Conservation (phyloP, 2,797 vertebrate genomes). For the Anguilla obscura region DNA sequence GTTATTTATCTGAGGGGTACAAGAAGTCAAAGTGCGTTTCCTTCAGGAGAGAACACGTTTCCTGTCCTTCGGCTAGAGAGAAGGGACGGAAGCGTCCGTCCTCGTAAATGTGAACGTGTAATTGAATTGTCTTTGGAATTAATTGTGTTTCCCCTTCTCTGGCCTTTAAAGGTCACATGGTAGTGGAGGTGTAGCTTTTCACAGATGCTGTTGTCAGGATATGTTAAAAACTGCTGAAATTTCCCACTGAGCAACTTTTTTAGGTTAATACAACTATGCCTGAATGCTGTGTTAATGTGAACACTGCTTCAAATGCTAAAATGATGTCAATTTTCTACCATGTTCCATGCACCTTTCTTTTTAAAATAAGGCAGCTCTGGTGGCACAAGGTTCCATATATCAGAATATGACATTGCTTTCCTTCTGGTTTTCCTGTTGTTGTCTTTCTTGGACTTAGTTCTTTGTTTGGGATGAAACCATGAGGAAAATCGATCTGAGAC, state of each 20-base stretch:
- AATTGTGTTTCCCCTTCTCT: neutral
- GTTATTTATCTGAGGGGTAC: slow-evolving; percentile 25
- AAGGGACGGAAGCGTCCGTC: neutral
- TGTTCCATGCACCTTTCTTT: too few species aligned
- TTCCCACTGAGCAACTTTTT: neutral
- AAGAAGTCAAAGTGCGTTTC: slow-evolving; percentile 15
- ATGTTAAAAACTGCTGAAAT: neutral
- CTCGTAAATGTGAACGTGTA: neutral
- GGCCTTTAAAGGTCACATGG: slow-evolving; percentile 14
- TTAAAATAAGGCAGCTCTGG: neutral
- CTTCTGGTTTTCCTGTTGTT: neutral
- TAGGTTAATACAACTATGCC: neutral
- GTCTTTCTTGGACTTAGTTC: neutral
- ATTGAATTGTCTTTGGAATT: neutral
- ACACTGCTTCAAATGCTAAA: neutral
- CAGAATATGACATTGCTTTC: slow-evolving; percentile 7
- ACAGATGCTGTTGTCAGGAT: neutral
- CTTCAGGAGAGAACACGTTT: slow-evolving; percentile 25
- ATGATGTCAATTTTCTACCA: neutral
- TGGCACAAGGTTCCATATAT: neutral
- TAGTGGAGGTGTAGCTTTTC: neutral
- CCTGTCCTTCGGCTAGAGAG: slow-evolving; percentile 19
- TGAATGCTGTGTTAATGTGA: neutral
- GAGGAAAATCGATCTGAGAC: neutral
- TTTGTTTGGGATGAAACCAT: slow-evolving; percentile 20